These are phyloP conservation scores for Micrastur ruficollis DNA, from an alignment of 2,797 vertebrate species.

Conservation along the genomic window DNA sequence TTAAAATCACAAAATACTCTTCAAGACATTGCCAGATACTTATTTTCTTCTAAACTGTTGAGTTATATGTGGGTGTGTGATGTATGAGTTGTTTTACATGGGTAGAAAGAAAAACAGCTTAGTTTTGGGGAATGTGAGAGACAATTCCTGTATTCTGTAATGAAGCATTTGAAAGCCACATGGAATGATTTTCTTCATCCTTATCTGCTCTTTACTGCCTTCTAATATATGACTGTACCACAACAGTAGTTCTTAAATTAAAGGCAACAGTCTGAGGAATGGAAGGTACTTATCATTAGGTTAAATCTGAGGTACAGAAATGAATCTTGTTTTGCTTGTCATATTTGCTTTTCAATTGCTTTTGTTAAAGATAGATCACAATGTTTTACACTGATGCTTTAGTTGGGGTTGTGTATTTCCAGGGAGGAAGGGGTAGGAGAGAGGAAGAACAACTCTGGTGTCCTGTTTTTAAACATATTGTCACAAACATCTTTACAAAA, in stretches of 20 bases:
- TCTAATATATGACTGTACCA: background rate
- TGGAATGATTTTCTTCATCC: background rate
- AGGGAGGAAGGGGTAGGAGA: background rate
- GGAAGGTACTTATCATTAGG: background rate
- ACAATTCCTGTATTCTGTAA: background rate
- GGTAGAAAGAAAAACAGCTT: background rate
- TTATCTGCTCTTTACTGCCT: background rate
- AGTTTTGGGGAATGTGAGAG: background rate
- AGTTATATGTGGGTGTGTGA: background rate
- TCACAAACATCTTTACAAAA: background rate
- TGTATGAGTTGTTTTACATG: background rate
- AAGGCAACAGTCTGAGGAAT: background rate
- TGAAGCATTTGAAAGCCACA: background rate
- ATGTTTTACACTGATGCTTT: background rate
- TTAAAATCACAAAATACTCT: background rate
- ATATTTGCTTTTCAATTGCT: background rate
- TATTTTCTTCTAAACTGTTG: background rate
- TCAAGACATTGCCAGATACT: background rate
- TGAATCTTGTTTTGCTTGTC: background rate
- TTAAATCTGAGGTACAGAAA: background rate
- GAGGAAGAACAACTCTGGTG: background rate
- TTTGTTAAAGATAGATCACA: background rate
- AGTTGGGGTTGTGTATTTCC: background rate
- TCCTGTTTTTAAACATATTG: background rate
- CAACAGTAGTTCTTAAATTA: background rate